phyloP scores from a whole-genome alignment of 64 coral and sea anemone genomes.

The Acropora yongei region DNA sequence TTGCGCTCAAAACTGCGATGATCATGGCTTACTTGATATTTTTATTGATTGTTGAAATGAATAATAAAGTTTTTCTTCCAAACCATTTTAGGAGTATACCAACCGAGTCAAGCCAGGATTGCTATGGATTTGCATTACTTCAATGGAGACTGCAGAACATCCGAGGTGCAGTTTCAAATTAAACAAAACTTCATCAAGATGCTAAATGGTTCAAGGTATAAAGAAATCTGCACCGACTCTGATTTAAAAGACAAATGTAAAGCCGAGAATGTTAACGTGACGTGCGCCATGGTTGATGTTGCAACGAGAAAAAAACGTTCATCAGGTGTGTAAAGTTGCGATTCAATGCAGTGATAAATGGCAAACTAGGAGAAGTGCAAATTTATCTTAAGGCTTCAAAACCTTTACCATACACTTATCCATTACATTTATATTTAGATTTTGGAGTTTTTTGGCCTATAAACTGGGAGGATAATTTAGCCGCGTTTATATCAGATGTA shows the following conservation, averaged over 20 bases:
- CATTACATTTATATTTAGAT: not conserved
- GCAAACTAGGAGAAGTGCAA: not conserved
- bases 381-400: not conserved
- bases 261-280: conserved; percentile 61
- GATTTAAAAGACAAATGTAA: conserved; percentile 54
- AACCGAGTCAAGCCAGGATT: conserved; percentile 13
- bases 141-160: conserved; percentile 42
- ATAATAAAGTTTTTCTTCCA: not conserved
- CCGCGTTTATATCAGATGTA: not conserved
- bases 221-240: conserved; percentile 35
- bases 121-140: conserved; percentile 66
- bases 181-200: conserved; percentile 62
- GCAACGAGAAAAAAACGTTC: not conserved
- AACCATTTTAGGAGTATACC: conserved; percentile 41
- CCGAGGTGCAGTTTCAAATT: conserved; percentile 53
- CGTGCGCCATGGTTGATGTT: not conserved
- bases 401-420: not conserved
- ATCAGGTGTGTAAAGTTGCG: not conserved
- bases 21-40: too few relatives aligned
- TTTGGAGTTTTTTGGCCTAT: conserved; percentile 1
- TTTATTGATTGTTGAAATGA: conserved; percentile 1
- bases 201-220: conserved; percentile 47
- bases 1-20: too few relatives aligned
- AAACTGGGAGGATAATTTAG: not conserved
- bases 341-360: not conserved